Percentiles rank a stretch among this genome's conserved stretches.
Conservation (phyloP, 2,797 vertebrate species). For the Eleutherodactylus coqui region DNA sequence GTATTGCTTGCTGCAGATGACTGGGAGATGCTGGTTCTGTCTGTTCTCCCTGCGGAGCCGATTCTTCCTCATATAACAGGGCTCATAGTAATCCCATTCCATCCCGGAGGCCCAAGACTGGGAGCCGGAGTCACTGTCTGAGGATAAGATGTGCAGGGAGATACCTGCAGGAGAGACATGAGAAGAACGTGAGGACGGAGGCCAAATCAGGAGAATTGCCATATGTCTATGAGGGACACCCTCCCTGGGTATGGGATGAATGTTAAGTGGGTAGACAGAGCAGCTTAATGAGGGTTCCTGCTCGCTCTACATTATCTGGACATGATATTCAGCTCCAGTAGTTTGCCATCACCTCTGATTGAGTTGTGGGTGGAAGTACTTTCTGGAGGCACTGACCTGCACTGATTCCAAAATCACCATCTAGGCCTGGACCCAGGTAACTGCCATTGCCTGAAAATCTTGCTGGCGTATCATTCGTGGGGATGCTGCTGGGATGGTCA, state of each 20-base stretch:
- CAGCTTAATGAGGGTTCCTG: no score
- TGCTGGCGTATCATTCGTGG: constrained; percentile 67
- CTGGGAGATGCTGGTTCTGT: constrained; percentile 67
- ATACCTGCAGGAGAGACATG: constrained; percentile 73
- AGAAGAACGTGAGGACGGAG: neutral
- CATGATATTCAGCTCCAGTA: neutral
- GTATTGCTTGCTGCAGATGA: constrained; percentile 80
- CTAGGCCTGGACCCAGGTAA: constrained; percentile 78
- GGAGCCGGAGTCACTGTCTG: constrained; percentile 79
- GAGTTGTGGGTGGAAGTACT: neutral
- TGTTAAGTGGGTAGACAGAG: neutral
- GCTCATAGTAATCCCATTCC: constrained; percentile 84
- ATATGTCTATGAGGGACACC: neutral
- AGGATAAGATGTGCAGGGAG: constrained; percentile 82
- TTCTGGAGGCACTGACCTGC: constrained; percentile 73
- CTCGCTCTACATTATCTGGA: no score
- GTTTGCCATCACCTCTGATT: neutral
- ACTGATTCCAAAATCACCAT: constrained; percentile 86
- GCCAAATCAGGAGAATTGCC: neutral
- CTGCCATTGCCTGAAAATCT: constrained; percentile 67
- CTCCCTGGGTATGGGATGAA: neutral
- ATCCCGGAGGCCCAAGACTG: constrained; percentile 69
- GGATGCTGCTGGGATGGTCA: constrained; percentile 69
- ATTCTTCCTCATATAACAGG: constrained; percentile 82
- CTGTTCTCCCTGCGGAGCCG: constrained; percentile 74